These are phyloP conservation scores for Pterocles burchelli DNA, from an alignment of 2,113 vertebrate genomes.

Conservation along the genomic window DNA sequence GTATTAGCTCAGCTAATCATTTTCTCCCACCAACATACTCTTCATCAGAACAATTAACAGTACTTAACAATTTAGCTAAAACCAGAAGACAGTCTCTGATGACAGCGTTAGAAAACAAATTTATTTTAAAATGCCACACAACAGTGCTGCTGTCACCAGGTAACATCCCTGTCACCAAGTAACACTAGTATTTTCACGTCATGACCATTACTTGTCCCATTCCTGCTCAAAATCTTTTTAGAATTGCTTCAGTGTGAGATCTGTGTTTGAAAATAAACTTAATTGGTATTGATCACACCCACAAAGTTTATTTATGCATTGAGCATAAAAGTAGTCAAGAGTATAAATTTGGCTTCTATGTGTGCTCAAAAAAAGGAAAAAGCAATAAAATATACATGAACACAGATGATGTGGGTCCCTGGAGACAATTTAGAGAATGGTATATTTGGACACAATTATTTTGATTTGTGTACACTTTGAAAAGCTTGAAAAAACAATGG, in stretches of 20 bases:
- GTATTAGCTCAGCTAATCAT: background rate
- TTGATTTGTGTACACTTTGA: background rate
- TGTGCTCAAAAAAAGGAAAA: background rate
- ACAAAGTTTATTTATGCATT: background rate
- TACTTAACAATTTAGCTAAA: background rate
- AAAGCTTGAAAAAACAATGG: background rate
- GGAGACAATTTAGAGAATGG: background rate
- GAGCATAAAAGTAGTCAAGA: background rate
- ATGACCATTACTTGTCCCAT: background rate
- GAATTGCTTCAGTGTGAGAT: background rate
- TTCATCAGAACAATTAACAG: background rate
- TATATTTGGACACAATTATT: background rate
- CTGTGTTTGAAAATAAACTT: background rate
- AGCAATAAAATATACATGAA: background rate
- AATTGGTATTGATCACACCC: background rate
- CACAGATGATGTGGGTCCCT: background rate
- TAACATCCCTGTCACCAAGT: background rate
- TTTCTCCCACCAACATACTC: background rate
- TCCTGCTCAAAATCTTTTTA: background rate
- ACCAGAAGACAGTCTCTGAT: background rate
- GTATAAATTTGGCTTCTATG: background rate
- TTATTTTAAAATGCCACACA: background rate
- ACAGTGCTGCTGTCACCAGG: background rate
- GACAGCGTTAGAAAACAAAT: background rate
- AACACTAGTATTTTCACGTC: background rate